Conservation (phyloP, 2,113 vertebrate genomes). For the Trinectes maculatus region DNA sequence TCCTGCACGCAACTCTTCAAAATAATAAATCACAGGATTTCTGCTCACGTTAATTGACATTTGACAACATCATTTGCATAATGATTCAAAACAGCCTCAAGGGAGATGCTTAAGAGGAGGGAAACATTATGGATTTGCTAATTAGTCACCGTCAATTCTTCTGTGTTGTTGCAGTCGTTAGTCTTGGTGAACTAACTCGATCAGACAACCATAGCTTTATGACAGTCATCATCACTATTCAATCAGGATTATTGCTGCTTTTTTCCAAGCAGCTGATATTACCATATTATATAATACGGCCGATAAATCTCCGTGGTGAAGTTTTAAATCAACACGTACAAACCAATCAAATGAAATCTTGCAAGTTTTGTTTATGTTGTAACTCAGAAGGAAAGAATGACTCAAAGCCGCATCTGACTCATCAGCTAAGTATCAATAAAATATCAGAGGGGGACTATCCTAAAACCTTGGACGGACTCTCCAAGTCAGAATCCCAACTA, state of each 20-base stretch:
- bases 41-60: slow-evolving; percentile 79
- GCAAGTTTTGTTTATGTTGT: slow-evolving; percentile 7
- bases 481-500: background rate
- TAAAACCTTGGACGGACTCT: background rate
- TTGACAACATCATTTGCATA: slow-evolving; percentile 84
- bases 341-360: background rate
- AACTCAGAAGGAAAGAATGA: slow-evolving; percentile 3
- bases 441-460: background rate
- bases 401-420: slow-evolving; percentile 3
- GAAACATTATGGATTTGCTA: slow-evolving; percentile 83
- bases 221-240: slow-evolving; percentile 78
- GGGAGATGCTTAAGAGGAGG: slow-evolving; percentile 79
- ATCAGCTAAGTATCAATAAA: background rate
- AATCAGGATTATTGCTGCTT: slow-evolving; percentile 74
- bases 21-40: slow-evolving; percentile 80
- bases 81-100: slow-evolving; percentile 80
- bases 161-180: slow-evolving; percentile 72
- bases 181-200: slow-evolving; percentile 78
- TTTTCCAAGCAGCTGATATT: slow-evolving; percentile 53
- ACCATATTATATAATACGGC: slow-evolving; percentile 51
- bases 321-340: slow-evolving; percentile 38
- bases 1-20: slow-evolving; percentile 60
- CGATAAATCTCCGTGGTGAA: slow-evolving; percentile 50
- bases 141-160: slow-evolving; percentile 78
- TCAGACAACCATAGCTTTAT: slow-evolving; percentile 81